Evolutionary conservation across 2,888 invertebrate genomes (phyloP).

Genomic region (Lasioglossum marginatum): DNA sequence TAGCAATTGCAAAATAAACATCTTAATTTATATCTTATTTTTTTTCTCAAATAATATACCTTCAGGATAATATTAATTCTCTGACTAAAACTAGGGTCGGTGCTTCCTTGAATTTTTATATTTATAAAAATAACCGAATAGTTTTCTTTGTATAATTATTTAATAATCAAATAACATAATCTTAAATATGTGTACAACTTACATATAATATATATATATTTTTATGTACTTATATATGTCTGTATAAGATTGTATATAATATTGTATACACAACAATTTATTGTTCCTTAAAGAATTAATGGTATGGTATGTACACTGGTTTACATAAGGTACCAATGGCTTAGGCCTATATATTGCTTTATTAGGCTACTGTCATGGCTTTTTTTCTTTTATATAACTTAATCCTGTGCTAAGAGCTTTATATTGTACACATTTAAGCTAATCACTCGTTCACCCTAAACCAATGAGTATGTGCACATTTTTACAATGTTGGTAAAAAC

Average conservation of each 20-base stretch:
- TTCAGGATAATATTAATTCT: constrained; percentile 1
- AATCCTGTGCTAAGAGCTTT: constrained; percentile 55
- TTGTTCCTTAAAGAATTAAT: constrained; percentile 76
- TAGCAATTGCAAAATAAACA: constrained; percentile 69
- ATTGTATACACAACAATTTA: constrained; percentile 69
- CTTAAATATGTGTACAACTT: constrained; percentile 74
- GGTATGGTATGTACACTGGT: constrained; percentile 81
- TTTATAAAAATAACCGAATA: constrained; percentile 68
- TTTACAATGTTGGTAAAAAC: constrained; percentile 62
- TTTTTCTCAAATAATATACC: constrained; percentile 35
- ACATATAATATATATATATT: constrained; percentile 67
- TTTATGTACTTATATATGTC: constrained; percentile 66
- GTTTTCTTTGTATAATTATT: constrained; percentile 69
- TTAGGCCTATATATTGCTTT: constrained; percentile 80
- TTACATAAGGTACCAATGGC: constrained; percentile 80
- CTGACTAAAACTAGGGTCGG: constrained; percentile 30
- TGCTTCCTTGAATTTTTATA: constrained; percentile 32
- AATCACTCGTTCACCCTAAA: constrained; percentile 54
- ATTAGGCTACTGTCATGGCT: constrained; percentile 79
- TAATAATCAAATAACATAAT: constrained; percentile 77
- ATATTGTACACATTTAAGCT: constrained; percentile 65
- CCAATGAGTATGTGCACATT: constrained; percentile 54
- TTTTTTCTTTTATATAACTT: constrained; percentile 47
- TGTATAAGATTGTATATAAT: constrained; percentile 63
- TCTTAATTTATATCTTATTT: constrained; percentile 66